phyloP scores from a whole-genome alignment of 2,113 vertebrate species.

The Pseudorectes ferrugineus region DNA sequence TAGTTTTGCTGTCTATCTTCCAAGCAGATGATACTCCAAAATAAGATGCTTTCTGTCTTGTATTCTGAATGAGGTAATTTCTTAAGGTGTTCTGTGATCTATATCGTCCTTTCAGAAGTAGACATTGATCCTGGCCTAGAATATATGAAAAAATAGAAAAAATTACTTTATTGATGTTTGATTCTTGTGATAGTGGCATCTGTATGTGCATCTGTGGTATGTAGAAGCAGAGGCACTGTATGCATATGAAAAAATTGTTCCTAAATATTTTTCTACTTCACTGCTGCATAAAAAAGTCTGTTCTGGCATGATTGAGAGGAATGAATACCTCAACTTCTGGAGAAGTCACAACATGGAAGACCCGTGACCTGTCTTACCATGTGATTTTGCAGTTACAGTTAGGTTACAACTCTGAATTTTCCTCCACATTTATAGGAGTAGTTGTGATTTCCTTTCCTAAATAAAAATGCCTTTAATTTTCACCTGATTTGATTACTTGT shows the following conservation, averaged over 20 bases:
- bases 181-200: background rate
- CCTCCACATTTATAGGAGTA: background rate
- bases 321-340: background rate
- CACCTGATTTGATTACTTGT: background rate
- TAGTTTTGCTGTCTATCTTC: background rate
- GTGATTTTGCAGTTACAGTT: background rate
- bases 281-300: background rate
- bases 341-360: background rate
- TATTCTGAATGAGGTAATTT: background rate
- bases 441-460: background rate
- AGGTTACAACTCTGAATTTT: background rate
- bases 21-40: background rate
- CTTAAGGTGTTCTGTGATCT: background rate
- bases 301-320: background rate
- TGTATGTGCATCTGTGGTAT: background rate
- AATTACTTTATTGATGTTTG: background rate
- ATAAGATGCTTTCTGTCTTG: background rate
- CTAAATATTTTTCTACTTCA: background rate
- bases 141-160: background rate
- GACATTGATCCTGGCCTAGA: background rate
- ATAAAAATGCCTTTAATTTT: background rate
- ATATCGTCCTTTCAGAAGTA: background rate
- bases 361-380: background rate
- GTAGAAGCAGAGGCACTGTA: background rate
- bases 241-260: background rate